Evolutionary conservation across 1,140 invertebrate species (phyloP), one percentile per base, ranked within the genome.

Genomic region (Ditylenchus dipsaci): DNA sequence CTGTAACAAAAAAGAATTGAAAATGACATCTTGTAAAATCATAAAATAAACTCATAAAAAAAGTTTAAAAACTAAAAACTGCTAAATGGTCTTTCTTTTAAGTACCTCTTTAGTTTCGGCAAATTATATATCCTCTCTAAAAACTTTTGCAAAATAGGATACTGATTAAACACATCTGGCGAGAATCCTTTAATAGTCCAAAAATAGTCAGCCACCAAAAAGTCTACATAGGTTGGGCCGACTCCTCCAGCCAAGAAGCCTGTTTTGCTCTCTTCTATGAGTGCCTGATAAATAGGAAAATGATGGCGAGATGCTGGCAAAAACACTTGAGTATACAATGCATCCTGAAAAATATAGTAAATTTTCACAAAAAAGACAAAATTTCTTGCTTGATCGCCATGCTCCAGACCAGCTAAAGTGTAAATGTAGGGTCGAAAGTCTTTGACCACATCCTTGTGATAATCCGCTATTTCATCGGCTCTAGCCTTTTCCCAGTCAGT

Each of bases 391-490:
- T 61, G 3, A 43, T 61, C 29, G 1, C 59, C 59, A 5, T 61
- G 17, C 13, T 43, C 29, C n/a, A 33, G 38, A 19, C 59, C 59
- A 43, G 38, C 27, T n/a, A 61, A 13, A 3, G 59, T 61, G 29
- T 61, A 21, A 3, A 61, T 30, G 29, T 61, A 61, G 13, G 59
- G 59, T 7, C 13, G 3, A n/a, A 61, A 7, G n/a, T 61, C 29
- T 30, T 13, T 43, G 8, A 21, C 19, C 8, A 61, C 27, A 29
- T 61, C 59, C 13, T 43, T 30, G 38, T 61, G 59, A 27, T 21
- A 61, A 30, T 61, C 59, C 1, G 38, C 38, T 33, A 61, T 61
- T 30, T 61, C 59, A 61, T 61, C n/a, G n/a, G 38, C 59, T 43
- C 19, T 33, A 19, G 21, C 59, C 29, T 43, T 8, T 29, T 61